These are phyloP conservation scores for Chaetops frenatus DNA, from an alignment of 2,113 vertebrate genomes.

Conservation along the genomic window DNA sequence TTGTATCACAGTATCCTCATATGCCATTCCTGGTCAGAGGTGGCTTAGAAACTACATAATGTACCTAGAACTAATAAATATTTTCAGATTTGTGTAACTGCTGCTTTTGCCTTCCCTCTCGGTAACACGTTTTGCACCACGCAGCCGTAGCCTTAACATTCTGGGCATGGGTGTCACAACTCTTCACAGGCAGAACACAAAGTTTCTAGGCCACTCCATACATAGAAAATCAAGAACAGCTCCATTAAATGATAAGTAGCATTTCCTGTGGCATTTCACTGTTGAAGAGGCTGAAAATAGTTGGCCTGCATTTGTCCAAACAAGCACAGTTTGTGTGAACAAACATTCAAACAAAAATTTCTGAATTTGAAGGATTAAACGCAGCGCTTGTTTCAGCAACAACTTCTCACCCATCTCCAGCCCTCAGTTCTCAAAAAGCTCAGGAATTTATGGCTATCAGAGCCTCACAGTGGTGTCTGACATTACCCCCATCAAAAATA, in stretches of 20 bases:
- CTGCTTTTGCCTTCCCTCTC: background rate
- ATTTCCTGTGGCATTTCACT: background rate
- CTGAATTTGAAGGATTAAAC: background rate
- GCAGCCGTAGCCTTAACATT: background rate
- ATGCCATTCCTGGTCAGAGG: background rate
- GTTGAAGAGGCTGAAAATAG: background rate
- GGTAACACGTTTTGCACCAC: accelerated
- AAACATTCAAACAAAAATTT: background rate
- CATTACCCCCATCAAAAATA: background rate
- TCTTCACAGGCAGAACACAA: accelerated
- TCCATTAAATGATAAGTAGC: accelerated
- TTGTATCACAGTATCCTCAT: background rate
- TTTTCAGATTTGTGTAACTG: background rate
- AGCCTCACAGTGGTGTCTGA: background rate
- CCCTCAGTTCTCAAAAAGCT: background rate
- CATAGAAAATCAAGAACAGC: background rate
- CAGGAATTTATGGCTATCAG: background rate
- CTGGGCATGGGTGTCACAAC: accelerated
- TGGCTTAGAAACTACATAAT: background rate
- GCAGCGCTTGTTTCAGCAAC: accelerated
- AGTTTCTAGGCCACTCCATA: background rate
- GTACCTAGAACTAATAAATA: background rate
- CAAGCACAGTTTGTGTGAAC: background rate
- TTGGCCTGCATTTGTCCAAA: background rate
- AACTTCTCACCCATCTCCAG: background rate